These are phyloP conservation scores for Leptestheria dahalacensis DNA, from an alignment of 1,140 invertebrate genomes.

Conservation along the genomic window DNA sequence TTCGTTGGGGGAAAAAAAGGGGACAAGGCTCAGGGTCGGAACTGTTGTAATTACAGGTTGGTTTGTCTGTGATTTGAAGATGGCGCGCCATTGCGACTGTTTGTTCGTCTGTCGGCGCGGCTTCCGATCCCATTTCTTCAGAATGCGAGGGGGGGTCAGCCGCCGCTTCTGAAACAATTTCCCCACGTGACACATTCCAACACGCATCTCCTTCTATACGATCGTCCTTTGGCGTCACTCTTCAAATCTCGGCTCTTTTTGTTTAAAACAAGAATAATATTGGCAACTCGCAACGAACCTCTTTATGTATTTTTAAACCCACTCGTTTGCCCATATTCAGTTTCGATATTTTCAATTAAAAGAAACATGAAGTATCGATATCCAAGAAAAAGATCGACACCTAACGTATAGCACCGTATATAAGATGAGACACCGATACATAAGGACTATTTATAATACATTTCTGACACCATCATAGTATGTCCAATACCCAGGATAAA, in stretches of 20 bases:
- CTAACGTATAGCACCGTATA: not conserved
- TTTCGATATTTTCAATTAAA: not conserved
- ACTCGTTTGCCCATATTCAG: not conserved
- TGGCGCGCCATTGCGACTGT: not conserved
- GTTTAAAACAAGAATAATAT: too few relatives aligned
- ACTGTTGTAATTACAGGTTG: not conserved
- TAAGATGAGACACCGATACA: too few relatives aligned
- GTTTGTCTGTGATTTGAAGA: not conserved
- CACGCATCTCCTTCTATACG: slow-evolving; percentile 87
- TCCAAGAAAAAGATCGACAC: not conserved
- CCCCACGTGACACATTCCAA: slow-evolving; percentile 86
- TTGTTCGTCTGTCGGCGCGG: not conserved
- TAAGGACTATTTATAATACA: too few relatives aligned
- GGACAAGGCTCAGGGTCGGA: too few relatives aligned
- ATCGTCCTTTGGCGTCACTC: slow-evolving; percentile 92
- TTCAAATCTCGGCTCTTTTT: slow-evolving; percentile 63
- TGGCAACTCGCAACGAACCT: too few relatives aligned
- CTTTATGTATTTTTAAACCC: slow-evolving; percentile 5
- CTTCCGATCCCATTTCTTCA: not conserved
- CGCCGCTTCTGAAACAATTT: too few relatives aligned
- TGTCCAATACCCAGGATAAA: too few relatives aligned
- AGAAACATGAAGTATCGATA: not conserved
- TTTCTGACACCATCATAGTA: too few relatives aligned
- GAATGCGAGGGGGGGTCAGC: too few relatives aligned
- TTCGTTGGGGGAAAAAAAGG: too few relatives aligned